phyloP scores from a whole-genome alignment of 2,113 vertebrate species.

The Oceanodroma tethys region DNA sequence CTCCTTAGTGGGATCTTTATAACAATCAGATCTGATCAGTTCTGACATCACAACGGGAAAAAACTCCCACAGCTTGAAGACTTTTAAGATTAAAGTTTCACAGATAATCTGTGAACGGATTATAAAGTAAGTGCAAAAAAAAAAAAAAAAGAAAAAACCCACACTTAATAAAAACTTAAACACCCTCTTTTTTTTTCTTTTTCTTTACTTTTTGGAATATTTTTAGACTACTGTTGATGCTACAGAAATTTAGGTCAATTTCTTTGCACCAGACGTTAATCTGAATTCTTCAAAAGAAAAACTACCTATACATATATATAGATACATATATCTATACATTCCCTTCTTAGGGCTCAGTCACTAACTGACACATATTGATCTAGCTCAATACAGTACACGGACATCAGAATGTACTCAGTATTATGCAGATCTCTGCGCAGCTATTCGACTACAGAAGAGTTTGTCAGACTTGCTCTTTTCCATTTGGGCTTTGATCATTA shows the following conservation, averaged over 20 bases:
- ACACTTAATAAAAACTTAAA: not conserved
- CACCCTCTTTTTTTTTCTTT: not conserved
- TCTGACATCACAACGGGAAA: not conserved
- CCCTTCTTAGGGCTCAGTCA: not conserved
- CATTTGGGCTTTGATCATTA: not conserved
- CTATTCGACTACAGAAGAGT: not conserved
- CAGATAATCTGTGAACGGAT: constrained; percentile 5
- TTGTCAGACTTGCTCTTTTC: not conserved
- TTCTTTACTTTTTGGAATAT: not conserved
- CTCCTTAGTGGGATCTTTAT: not conserved
- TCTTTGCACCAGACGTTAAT: not conserved
- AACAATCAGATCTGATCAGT: constrained; percentile 29
- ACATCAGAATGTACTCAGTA: not conserved
- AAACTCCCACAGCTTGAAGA: not conserved
- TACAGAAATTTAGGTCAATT: constrained; percentile 20
- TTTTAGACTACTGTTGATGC: not conserved
- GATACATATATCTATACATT: not conserved
- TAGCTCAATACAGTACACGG: not conserved
- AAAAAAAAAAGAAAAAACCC: too few relatives aligned
- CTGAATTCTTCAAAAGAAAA: constrained; percentile 18
- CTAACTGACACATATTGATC: not conserved
- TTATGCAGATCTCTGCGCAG: not conserved
- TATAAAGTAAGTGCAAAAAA: not conserved
- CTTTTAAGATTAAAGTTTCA: not conserved
- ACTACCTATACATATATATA: not conserved